These are phyloP conservation scores for Neotoma lepida DNA, from an alignment of 2,113 vertebrate genomes.

Conservation along the genomic window DNA sequence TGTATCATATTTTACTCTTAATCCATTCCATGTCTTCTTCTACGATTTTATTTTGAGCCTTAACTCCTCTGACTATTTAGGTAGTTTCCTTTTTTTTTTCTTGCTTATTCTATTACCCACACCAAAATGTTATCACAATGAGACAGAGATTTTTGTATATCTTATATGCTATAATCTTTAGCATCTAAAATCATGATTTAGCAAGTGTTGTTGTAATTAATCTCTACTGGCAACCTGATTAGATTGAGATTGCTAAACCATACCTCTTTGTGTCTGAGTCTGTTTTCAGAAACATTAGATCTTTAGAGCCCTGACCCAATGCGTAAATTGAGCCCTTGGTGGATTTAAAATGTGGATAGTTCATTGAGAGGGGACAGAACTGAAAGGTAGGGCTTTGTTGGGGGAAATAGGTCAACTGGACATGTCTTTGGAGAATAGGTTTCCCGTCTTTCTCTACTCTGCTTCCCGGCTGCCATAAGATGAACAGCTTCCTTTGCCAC, in stretches of 20 bases:
- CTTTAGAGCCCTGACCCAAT: not conserved
- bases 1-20: not conserved
- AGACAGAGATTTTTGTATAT: not conserved
- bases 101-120: not conserved
- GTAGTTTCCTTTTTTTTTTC: not conserved
- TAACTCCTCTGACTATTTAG: not conserved
- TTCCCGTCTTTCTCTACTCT: not conserved
- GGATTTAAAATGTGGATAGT: not conserved
- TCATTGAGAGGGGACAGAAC: no score
- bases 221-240: no score
- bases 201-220: not conserved
- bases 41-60: not conserved
- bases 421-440: not conserved
- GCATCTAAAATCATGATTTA: not conserved
- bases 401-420: not conserved
- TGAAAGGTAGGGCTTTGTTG: not conserved
- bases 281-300: not conserved
- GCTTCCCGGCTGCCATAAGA: not conserved
- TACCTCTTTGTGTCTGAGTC: not conserved
- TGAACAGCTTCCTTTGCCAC: not conserved
- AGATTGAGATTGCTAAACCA: no score
- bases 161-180: conserved; percentile 5
- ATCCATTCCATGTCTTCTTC: not conserved
- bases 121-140: not conserved
- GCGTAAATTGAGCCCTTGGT: not conserved